Conservation (phyloP, 2,888 invertebrate genomes). For the Phortica magna region DNA sequence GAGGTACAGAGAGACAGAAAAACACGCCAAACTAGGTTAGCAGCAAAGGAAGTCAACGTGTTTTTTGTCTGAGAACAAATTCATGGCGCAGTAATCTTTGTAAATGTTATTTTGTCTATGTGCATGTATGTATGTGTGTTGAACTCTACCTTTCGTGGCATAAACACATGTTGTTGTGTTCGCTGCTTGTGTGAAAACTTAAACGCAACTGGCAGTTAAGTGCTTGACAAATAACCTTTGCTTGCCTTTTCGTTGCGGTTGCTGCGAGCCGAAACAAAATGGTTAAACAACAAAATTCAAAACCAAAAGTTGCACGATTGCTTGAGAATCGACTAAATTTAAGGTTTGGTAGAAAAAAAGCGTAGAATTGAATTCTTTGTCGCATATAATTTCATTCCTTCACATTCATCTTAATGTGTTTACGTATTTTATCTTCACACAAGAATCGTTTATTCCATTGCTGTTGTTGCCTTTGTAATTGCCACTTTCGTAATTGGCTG, state of each 20-base stretch:
- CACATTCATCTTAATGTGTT: too few species aligned
- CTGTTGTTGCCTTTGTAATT: neutral
- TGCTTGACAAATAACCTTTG: conserved; percentile 10
- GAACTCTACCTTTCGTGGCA: too few species aligned
- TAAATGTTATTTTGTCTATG: neutral
- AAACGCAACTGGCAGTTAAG: conserved; percentile 1
- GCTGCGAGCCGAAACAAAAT: conserved; percentile 1
- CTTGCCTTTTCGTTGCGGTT: neutral
- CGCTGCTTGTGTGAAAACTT: conserved; percentile 5
- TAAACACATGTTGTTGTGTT: neutral
- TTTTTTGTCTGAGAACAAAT: neutral
- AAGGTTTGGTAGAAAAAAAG: neutral
- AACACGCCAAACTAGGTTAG: conserved; percentile 60
- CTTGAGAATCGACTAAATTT: neutral
- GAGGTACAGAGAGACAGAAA: conserved; percentile 24
- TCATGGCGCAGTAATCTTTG: neutral
- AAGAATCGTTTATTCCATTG: too few species aligned
- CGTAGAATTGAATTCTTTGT: neutral
- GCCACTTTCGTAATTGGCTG: conserved; percentile 42
- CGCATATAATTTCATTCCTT: too few species aligned
- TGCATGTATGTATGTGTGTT: conserved; percentile 1
- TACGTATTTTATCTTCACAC: too few species aligned
- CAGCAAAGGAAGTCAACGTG: neutral
- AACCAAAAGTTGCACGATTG: neutral
- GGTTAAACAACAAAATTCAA: neutral